These are phyloP conservation scores for Rafetus swinhoei DNA, from an alignment of 2,113 vertebrate genomes.

Conservation along the genomic window DNA sequence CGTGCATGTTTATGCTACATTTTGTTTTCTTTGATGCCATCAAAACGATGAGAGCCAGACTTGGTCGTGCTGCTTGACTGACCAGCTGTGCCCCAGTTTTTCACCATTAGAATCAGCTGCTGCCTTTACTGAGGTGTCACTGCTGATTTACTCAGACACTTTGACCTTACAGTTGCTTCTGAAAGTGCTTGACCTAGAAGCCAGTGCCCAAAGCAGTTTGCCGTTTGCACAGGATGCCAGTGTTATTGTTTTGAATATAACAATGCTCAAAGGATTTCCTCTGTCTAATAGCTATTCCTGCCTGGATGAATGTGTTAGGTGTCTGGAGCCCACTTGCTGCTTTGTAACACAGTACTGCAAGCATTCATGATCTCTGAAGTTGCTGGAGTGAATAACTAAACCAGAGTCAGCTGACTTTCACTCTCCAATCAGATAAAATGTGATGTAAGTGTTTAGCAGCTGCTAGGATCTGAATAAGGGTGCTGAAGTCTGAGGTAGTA, in stretches of 20 bases:
- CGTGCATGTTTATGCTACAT: neutral
- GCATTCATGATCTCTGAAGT: slow-evolving; percentile 84
- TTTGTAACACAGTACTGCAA: slow-evolving; percentile 62
- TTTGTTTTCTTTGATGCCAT: slow-evolving; percentile 63
- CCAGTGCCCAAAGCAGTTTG: slow-evolving; percentile 6
- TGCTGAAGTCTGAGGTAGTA: slow-evolving; percentile 78
- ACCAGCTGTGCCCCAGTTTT: slow-evolving; percentile 65
- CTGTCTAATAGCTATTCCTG: slow-evolving; percentile 66
- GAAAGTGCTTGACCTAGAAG: slow-evolving; percentile 65
- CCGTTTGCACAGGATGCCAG: slow-evolving; percentile 74
- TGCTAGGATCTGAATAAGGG: slow-evolving; percentile 88
- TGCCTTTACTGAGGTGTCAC: slow-evolving; percentile 67
- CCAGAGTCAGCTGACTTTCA: slow-evolving; percentile 88
- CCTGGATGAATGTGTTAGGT: slow-evolving; percentile 57
- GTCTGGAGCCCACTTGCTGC: slow-evolving; percentile 77
- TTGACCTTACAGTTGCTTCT: slow-evolving; percentile 63
- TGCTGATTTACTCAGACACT: slow-evolving; percentile 60
- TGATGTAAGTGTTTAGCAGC: slow-evolving; percentile 95
- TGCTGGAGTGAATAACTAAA: slow-evolving; percentile 85
- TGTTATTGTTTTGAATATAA: slow-evolving; percentile 72
- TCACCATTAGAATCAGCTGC: slow-evolving; percentile 27
- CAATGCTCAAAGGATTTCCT: slow-evolving; percentile 81
- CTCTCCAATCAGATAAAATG: slow-evolving; percentile 92
- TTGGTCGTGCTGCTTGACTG: slow-evolving; percentile 47
- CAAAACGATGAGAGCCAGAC: slow-evolving; percentile 42